phyloP scores from a whole-genome alignment of 2,113 vertebrate genomes.

The Isichthys henryi region DNA sequence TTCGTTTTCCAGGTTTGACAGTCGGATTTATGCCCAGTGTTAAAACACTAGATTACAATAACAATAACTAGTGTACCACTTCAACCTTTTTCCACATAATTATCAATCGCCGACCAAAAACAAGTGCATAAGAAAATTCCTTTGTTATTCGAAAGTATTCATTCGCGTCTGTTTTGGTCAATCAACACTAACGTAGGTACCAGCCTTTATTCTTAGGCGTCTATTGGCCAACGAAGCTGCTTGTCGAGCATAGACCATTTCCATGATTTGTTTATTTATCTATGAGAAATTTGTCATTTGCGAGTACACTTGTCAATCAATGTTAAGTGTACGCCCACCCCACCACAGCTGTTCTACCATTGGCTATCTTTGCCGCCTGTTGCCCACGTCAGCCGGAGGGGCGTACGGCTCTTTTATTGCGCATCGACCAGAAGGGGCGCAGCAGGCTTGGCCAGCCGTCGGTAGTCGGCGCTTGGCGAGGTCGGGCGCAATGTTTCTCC shows the following conservation, averaged over 20 bases:
- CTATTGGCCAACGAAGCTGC: background rate
- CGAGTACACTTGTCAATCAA: background rate
- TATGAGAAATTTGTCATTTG: background rate
- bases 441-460: background rate
- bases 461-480: background rate
- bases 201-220: background rate
- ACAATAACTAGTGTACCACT: background rate
- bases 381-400: background rate
- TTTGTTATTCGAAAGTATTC: background rate
- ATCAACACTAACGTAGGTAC: background rate
- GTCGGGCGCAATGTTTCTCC: conserved; percentile 15
- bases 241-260: background rate
- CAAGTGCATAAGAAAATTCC: background rate
- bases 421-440: background rate
- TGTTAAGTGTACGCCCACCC: background rate
- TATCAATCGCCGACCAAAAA: background rate
- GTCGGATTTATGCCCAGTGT: background rate
- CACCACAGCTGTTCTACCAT: background rate
- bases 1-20: background rate
- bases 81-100: background rate
- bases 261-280: background rate
- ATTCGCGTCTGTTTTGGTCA: background rate
- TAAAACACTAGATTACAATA: background rate
- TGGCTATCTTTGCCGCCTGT: background rate
- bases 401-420: background rate